Percentiles rank a stretch among this genome's conserved stretches.
Evolutionary conservation across 2,888 invertebrate species (phyloP).

Genomic region (Callyntrura sp.): DNA sequence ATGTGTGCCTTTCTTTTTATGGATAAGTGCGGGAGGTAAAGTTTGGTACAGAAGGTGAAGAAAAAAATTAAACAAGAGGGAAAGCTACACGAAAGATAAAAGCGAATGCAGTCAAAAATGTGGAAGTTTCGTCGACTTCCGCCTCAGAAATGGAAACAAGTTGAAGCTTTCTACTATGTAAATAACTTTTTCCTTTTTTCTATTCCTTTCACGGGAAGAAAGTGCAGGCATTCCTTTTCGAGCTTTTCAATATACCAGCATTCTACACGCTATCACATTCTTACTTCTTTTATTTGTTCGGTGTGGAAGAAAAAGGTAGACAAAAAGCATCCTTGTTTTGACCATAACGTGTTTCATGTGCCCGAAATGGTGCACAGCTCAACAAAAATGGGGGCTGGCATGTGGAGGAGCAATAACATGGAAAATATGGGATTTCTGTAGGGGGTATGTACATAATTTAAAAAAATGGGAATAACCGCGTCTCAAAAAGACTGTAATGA

Average conservation of each 20-base stretch:
- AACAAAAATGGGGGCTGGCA: too few species aligned
- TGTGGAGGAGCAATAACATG: too few species aligned
- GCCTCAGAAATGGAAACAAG: slow-evolving; percentile 71
- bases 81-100: slow-evolving; percentile 21
- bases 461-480: too few species aligned
- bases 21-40: slow-evolving; percentile 39
- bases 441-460: too few species aligned
- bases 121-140: slow-evolving; percentile 76
- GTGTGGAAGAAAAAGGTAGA: background rate
- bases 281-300: background rate
- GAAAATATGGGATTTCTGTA: too few species aligned
- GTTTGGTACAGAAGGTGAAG: slow-evolving; percentile 12
- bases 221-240: background rate
- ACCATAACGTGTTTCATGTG: too few species aligned
- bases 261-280: background rate
- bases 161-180: slow-evolving; percentile 25
- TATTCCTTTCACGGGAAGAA: background rate
- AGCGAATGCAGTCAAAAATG: slow-evolving; percentile 74
- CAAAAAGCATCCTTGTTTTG: too few species aligned
- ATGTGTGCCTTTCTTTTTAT: background rate
- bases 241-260: too few species aligned
- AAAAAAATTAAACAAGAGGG: slow-evolving; percentile 47
- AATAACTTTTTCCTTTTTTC: slow-evolving; percentile 46
- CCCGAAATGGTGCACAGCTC: too few species aligned
- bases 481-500: too few species aligned